Evolutionary conservation across 2,888 invertebrate genomes (phyloP).

Genomic region (Nomada ferruginata): DNA sequence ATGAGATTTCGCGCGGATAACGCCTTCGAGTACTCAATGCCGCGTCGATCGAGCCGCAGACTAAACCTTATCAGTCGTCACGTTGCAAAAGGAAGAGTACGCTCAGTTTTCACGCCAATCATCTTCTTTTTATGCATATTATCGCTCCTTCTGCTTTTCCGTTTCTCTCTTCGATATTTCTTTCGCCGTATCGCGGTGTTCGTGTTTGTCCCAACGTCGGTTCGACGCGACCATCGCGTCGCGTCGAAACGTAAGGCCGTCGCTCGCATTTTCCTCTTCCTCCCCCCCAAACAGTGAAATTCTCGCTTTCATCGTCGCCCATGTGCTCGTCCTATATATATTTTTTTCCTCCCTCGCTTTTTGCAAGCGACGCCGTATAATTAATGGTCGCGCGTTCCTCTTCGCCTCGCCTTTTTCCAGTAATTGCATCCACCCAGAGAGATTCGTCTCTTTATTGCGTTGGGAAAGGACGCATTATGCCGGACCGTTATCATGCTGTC

Average conservation of each 20-base stretch:
- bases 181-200: too few species aligned
- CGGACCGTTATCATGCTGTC: conserved; percentile 35
- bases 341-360: neutral
- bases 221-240: conserved; percentile 11
- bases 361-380: conserved; percentile 49
- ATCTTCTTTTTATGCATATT: neutral
- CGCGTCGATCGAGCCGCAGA: conserved; percentile 1
- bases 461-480: conserved; percentile 34
- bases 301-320: conserved; percentile 33
- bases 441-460: conserved; percentile 48
- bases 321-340: neutral
- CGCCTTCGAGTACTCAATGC: conserved; percentile 45
- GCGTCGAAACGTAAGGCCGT: conserved; percentile 42
- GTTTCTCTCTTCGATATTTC: neutral
- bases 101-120: too few species aligned
- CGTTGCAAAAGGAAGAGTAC: too few species aligned
- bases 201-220: conserved; percentile 1
- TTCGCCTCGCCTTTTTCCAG: conserved; percentile 49
- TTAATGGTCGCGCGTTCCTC: conserved; percentile 56
- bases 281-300: conserved; percentile 16
- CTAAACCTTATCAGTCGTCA: neutral
- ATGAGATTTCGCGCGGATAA: conserved; percentile 48
- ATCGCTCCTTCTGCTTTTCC: neutral
- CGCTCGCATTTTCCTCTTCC: conserved; percentile 27
- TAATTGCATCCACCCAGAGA: conserved; percentile 55